phyloP scores from a whole-genome alignment of 2,797 vertebrate genomes.

The Syngnathus rostellatus region DNA sequence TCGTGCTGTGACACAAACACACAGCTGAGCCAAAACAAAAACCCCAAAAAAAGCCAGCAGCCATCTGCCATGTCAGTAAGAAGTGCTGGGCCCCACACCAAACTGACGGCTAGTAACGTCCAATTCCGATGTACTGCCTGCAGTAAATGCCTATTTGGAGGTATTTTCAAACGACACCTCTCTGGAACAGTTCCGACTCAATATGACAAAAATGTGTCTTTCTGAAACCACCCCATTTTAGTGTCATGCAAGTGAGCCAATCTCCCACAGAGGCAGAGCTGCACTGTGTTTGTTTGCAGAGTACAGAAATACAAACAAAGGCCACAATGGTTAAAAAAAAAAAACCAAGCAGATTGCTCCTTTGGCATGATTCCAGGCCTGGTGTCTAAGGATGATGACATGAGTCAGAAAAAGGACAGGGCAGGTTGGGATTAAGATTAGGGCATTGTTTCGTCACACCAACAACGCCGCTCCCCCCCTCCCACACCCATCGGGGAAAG shows the following conservation, averaged over 20 bases:
- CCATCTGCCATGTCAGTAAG: constrained; percentile 57
- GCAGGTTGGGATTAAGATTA: constrained; percentile 28
- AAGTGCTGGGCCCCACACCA: neutral
- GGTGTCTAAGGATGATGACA: constrained; percentile 24
- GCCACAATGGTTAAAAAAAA: neutral
- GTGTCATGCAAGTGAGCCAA: too few species aligned
- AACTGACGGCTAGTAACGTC: neutral
- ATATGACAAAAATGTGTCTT: too few species aligned
- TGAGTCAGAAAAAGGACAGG: constrained; percentile 17
- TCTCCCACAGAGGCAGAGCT: too few species aligned
- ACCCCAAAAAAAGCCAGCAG: constrained; percentile 25
- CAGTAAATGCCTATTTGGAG: neutral
- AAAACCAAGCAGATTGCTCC: constrained; percentile 33
- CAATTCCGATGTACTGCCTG: neutral
- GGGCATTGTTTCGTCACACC: constrained; percentile 19
- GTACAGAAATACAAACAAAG: too few species aligned
- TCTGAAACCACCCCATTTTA: too few species aligned
- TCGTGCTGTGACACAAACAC: constrained; percentile 42
- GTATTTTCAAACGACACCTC: too few species aligned
- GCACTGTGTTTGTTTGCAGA: too few species aligned
- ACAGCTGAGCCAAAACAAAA: constrained; percentile 31
- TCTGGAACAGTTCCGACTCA: too few species aligned
- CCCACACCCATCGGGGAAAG: constrained; percentile 27
- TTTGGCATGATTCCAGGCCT: constrained; percentile 41
- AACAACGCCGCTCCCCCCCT: constrained; percentile 17